phyloP scores from a whole-genome alignment of 2,113 vertebrate species.

The Melanotaenia duboulayi region DNA sequence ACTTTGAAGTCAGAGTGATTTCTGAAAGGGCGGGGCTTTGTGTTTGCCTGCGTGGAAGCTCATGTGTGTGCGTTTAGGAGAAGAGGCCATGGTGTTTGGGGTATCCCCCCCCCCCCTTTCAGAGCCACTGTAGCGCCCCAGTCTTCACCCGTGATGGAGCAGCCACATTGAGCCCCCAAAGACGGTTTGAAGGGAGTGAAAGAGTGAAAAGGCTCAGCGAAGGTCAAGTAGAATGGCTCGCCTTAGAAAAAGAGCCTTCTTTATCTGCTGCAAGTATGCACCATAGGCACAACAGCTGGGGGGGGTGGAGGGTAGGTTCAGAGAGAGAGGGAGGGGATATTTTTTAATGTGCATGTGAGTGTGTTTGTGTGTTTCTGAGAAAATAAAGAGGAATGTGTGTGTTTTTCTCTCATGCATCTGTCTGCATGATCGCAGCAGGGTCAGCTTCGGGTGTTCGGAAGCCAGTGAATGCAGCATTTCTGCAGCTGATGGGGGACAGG shows the following conservation, averaged over 20 bases:
- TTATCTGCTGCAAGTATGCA: slow-evolving; percentile 96
- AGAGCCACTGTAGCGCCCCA: slow-evolving; percentile 70
- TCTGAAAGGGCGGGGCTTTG: slow-evolving; percentile 40
- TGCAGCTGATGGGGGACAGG: slow-evolving; percentile 89
- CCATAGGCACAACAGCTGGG: slow-evolving; percentile 87
- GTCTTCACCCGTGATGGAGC: slow-evolving; percentile 96
- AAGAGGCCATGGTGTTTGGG: slow-evolving; percentile 77
- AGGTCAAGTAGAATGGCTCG: slow-evolving; percentile 99
- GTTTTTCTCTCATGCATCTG: slow-evolving; percentile 28
- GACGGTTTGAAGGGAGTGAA: slow-evolving; percentile 98
- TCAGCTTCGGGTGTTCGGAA: slow-evolving; percentile 62
- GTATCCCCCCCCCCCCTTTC: slow-evolving; percentile 83
- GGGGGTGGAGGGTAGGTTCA: slow-evolving; percentile 52
- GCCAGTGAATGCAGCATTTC: slow-evolving; percentile 92
- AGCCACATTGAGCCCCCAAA: slow-evolving; percentile 94
- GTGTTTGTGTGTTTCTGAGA: slow-evolving; percentile 61
- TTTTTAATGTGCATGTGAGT: slow-evolving; percentile 67
- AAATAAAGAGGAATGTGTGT: slow-evolving; percentile 36
- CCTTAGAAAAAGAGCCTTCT: slow-evolving; percentile 97
- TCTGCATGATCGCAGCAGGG: slow-evolving; percentile 13
- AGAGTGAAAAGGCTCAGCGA: slow-evolving; percentile 89
- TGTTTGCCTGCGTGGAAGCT: slow-evolving; percentile 24
- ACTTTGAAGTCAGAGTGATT: slow-evolving; percentile 95
- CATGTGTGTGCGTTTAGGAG: slow-evolving; percentile 11
- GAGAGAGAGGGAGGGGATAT: slow-evolving; percentile 50